phyloP scores from a whole-genome alignment of 2,888 invertebrate genomes.

The Parnassius smintheus region DNA sequence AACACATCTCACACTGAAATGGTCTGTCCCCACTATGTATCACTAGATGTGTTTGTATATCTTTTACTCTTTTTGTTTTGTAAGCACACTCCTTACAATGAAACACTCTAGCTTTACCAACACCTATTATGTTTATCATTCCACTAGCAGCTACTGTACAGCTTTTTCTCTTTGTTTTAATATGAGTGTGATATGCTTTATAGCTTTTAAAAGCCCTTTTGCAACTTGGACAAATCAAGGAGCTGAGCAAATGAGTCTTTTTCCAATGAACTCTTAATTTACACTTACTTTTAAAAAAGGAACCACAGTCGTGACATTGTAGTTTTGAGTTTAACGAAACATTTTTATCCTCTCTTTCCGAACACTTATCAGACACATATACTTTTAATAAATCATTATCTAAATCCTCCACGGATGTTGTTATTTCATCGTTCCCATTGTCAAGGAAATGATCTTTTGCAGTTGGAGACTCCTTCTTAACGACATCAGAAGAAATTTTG shows the following conservation, averaged over 20 bases:
- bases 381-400: constrained; percentile 15
- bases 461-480: constrained; percentile 37
- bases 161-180: constrained; percentile 35
- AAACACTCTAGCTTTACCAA: constrained; percentile 47
- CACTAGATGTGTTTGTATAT: constrained; percentile 49
- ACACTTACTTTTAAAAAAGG: constrained; percentile 49
- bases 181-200: constrained; percentile 47
- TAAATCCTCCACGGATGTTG: constrained; percentile 7
- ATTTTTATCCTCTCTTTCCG: constrained; percentile 31
- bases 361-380: constrained; percentile 9
- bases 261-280: constrained; percentile 55
- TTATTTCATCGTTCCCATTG: constrained; percentile 15
- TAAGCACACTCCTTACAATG: constrained; percentile 55
- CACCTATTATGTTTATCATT: constrained; percentile 46
- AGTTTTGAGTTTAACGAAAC: constrained; percentile 44
- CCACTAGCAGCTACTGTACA: constrained; percentile 40
- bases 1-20: constrained; percentile 52
- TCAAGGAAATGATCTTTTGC: constrained; percentile 2
- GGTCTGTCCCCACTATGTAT: constrained; percentile 59
- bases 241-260: constrained; percentile 39
- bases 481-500: constrained; percentile 24
- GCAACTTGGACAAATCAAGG: constrained; percentile 42
- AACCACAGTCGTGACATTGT: constrained; percentile 52
- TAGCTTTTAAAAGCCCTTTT: constrained; percentile 48
- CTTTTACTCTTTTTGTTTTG: constrained; percentile 47